These are phyloP conservation scores for Hoplias malabaricus DNA, from an alignment of 2,113 vertebrate species.

Conservation along the genomic window DNA sequence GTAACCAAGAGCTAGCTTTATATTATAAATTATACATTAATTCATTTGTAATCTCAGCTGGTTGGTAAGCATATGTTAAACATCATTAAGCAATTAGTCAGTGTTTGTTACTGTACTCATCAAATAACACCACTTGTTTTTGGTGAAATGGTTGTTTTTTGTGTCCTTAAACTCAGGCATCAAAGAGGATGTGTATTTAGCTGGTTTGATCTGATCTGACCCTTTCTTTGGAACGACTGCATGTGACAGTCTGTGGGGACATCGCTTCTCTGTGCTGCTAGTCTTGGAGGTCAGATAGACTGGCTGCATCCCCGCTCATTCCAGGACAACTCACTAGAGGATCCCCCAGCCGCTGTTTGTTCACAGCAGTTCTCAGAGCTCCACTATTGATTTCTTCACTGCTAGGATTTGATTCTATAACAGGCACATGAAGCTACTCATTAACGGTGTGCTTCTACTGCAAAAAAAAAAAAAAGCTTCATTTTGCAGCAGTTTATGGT, in stretches of 20 bases:
- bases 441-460: neutral
- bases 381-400: neutral
- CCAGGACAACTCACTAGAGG: neutral
- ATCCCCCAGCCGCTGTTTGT: neutral
- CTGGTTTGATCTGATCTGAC: neutral
- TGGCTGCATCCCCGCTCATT: neutral
- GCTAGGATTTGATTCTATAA: neutral
- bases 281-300: neutral
- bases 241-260: neutral
- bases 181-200: neutral
- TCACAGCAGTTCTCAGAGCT: neutral
- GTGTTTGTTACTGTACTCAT: neutral
- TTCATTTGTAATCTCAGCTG: conserved; percentile 8
- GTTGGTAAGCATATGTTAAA: neutral
- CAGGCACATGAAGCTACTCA: neutral
- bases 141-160: too few species aligned
- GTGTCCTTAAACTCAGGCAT: neutral
- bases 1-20: neutral
- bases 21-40: neutral
- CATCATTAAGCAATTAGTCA: neutral
- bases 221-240: neutral
- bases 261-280: neutral
- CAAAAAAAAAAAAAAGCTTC: neutral
- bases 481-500: too few species aligned
- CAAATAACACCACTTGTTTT: neutral